A percentile compares a stretch with the other conserved stretches of the same genome.
These are phyloP conservation scores for Idris sp. DNA, from an alignment of 1,140 invertebrate species.

Conservation along the genomic window DNA sequence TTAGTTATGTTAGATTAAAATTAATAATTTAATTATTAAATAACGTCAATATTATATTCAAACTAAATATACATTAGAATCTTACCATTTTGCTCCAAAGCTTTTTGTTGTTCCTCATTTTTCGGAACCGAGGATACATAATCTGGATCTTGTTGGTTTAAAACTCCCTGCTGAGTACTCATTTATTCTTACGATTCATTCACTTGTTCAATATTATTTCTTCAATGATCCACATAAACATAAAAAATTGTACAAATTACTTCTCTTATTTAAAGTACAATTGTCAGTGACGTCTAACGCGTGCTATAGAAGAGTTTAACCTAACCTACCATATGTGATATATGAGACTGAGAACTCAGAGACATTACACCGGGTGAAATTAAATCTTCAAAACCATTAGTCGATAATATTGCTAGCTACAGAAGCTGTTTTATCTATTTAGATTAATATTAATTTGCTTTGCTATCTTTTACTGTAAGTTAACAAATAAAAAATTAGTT, in stretches of 20 bases:
- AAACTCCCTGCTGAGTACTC: slow-evolving; percentile 40
- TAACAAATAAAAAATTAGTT: too few relatives aligned
- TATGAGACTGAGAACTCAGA: too few relatives aligned
- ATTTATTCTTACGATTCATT: slow-evolving; percentile 49
- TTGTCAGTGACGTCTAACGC: slow-evolving; percentile 1
- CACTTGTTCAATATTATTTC: not conserved
- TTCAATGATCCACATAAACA: slow-evolving; percentile 11
- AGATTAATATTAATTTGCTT: too few relatives aligned
- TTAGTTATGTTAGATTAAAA: slow-evolving; percentile 1
- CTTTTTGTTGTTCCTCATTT: slow-evolving; percentile 68
- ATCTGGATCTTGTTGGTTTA: slow-evolving; percentile 75
- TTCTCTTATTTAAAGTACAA: slow-evolving; percentile 14
- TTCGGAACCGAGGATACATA: slow-evolving; percentile 70
- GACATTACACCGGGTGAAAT: too few relatives aligned
- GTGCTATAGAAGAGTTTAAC: not conserved
- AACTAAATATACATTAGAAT: slow-evolving; percentile 5
- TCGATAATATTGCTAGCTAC: too few relatives aligned
- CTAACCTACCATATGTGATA: slow-evolving; percentile 6
- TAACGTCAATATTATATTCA: slow-evolving; percentile 24
- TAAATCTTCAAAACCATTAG: too few relatives aligned
- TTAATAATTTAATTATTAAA: not conserved
- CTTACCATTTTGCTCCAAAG: slow-evolving; percentile 75
- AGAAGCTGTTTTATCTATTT: too few relatives aligned
- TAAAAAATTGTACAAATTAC: slow-evolving; percentile 28
- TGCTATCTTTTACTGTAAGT: too few relatives aligned